Conservation (phyloP, 2,888 invertebrate species). For the Oeneis ivallda region DNA sequence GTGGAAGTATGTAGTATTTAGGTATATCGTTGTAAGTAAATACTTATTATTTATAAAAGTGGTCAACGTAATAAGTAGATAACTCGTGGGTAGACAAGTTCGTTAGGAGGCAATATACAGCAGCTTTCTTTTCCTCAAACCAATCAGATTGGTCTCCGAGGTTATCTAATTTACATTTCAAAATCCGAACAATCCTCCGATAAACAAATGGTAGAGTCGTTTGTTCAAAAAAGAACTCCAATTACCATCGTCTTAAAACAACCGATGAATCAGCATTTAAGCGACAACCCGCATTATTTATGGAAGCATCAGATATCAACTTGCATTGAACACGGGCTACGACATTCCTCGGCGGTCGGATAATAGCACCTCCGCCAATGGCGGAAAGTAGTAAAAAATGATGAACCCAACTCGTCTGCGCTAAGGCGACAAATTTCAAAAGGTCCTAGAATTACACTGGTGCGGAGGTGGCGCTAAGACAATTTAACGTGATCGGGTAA, state of each 20-base stretch:
- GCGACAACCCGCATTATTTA: slow-evolving; percentile 51
- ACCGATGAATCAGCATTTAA: slow-evolving; percentile 64
- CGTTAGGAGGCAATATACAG: background rate
- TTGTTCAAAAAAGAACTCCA: slow-evolving; percentile 30
- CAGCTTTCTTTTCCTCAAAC: slow-evolving; percentile 3
- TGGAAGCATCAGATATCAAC: slow-evolving; percentile 49
- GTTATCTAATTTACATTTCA: background rate
- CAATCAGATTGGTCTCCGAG: background rate
- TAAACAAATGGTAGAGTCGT: slow-evolving; percentile 40
- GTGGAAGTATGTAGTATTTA: too few relatives aligned
- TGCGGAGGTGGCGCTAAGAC: slow-evolving; percentile 48
- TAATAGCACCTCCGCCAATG: slow-evolving; percentile 57
- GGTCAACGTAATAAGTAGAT: background rate
- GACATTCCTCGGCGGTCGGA: slow-evolving; percentile 57
- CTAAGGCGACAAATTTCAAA: slow-evolving; percentile 70
- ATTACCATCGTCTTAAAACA: slow-evolving; percentile 53
- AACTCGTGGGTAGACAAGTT: background rate
- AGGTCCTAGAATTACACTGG: slow-evolving; percentile 52
- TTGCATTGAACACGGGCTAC: slow-evolving; percentile 48
- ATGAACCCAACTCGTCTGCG: slow-evolving; percentile 65
- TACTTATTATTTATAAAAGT: too few relatives aligned
- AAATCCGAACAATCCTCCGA: background rate
- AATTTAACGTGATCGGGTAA: slow-evolving; percentile 62
- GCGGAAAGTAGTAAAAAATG: slow-evolving; percentile 56
- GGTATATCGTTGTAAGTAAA: too few relatives aligned